Evolutionary conservation across 2,113 vertebrate genomes (phyloP).

Genomic region (Onychostoma macrolepis): DNA sequence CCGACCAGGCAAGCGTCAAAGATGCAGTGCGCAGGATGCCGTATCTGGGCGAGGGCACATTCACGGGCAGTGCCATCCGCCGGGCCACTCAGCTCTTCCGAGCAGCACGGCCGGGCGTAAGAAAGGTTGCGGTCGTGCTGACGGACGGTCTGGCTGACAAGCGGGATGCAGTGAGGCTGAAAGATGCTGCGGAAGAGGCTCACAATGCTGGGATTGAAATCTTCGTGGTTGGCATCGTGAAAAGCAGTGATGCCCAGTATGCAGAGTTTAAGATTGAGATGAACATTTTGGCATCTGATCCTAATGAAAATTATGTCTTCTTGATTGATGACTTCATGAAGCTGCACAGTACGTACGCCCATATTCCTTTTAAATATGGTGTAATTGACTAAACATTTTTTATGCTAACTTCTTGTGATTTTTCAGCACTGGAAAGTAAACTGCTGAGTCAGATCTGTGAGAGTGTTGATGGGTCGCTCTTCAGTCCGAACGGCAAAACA

Average conservation of each 20-base stretch:
- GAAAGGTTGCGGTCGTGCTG: constrained; percentile 82
- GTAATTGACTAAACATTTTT: neutral
- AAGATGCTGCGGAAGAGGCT: constrained; percentile 66
- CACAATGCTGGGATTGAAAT: constrained; percentile 73
- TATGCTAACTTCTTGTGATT: neutral
- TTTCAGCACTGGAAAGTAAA: constrained; percentile 77
- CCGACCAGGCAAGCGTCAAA: constrained; percentile 73
- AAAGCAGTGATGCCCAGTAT: constrained; percentile 71
- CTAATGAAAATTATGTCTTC: constrained; percentile 79
- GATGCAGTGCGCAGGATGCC: constrained; percentile 78
- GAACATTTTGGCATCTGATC: constrained; percentile 82
- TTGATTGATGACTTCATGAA: constrained; percentile 82
- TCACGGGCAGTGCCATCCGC: constrained; percentile 81
- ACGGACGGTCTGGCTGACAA: constrained; percentile 81
- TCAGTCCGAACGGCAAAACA: constrained; percentile 45
- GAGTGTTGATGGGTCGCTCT: constrained; percentile 62
- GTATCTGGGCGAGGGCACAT: constrained; percentile 86
- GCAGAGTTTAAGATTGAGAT: constrained; percentile 78
- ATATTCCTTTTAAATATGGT: neutral
- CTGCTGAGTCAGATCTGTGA: constrained; percentile 82
- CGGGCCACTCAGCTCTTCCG: constrained; percentile 74
- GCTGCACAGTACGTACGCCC: constrained; percentile 77
- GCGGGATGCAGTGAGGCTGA: constrained; percentile 72
- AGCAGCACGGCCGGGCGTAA: constrained; percentile 66
- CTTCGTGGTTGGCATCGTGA: constrained; percentile 77